Evolutionary conservation across 2,797 vertebrate species (phyloP).

Genomic region (Phoxinus dragarum): DNA sequence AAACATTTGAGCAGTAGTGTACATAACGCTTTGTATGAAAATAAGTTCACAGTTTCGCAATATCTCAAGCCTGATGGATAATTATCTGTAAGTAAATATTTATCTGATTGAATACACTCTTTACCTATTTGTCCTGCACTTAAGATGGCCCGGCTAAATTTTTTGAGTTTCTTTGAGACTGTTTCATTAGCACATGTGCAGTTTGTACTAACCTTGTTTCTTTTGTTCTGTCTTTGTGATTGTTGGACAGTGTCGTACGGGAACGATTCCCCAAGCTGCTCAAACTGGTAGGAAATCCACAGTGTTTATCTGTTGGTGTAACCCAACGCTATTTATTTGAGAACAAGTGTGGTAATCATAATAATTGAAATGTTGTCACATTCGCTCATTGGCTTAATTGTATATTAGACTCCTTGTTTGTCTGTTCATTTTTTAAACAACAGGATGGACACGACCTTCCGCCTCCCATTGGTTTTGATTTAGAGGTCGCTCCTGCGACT

Average conservation of each 20-base stretch:
- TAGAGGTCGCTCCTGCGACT: slow-evolving; percentile 83
- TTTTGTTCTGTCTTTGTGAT: slow-evolving; percentile 62
- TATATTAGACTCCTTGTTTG: neutral
- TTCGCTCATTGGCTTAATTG: neutral
- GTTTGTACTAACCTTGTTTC: slow-evolving; percentile 31
- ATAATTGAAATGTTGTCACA: neutral
- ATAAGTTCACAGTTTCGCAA: slow-evolving; percentile 34
- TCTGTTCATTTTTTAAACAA: neutral
- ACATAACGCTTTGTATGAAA: neutral
- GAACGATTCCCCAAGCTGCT: slow-evolving; percentile 65
- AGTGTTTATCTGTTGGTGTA: slow-evolving; percentile 1
- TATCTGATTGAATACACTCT: slow-evolving; percentile 13
- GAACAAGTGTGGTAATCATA: slow-evolving; percentile 1
- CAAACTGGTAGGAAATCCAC: slow-evolving; percentile 60
- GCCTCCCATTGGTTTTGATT: slow-evolving; percentile 88
- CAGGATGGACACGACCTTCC: slow-evolving; percentile 91
- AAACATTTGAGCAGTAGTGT: slow-evolving; percentile 1
- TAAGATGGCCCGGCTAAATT: neutral
- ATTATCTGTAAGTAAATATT: slow-evolving; percentile 29
- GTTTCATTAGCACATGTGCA: neutral
- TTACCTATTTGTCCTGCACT: neutral
- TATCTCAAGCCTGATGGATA: slow-evolving; percentile 27
- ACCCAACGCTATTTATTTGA: neutral
- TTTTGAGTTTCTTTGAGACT: neutral
- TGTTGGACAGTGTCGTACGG: slow-evolving; percentile 80